These are phyloP conservation scores for Odocoileus hemionus DNA, from an alignment of 2,113 vertebrate species.

Conservation along the genomic window DNA sequence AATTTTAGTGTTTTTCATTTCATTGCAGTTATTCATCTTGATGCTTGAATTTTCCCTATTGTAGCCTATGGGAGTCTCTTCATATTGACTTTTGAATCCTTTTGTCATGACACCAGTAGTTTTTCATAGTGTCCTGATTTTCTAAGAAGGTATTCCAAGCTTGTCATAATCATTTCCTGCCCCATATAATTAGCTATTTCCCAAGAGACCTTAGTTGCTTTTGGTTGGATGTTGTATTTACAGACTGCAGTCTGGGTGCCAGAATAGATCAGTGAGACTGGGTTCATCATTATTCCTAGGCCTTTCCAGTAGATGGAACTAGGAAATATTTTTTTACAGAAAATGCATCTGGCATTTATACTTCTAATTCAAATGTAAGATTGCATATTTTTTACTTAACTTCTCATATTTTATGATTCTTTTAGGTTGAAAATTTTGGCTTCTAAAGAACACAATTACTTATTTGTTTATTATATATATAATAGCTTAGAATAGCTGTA, in stretches of 20 bases:
- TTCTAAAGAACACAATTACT: not conserved
- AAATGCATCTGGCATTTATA: not conserved
- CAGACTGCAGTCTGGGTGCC: not conserved
- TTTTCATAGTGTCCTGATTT: not conserved
- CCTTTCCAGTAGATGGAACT: not conserved
- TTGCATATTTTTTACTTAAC: not conserved
- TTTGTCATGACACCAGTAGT: not conserved
- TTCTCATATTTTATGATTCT: not conserved
- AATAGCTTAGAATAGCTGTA: not conserved
- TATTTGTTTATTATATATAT: not conserved
- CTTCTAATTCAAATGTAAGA: slow-evolving; percentile 1
- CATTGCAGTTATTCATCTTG: not conserved
- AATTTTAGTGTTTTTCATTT: not conserved
- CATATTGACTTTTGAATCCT: not conserved
- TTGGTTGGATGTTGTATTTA: not conserved
- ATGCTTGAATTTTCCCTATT: not conserved
- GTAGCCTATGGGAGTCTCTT: not conserved
- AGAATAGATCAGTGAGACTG: not conserved
- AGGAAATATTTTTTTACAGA: not conserved
- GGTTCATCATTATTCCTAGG: not conserved
- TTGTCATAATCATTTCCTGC: not conserved
- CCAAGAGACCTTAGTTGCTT: not conserved
- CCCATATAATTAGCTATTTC: not conserved
- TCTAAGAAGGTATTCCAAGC: not conserved
- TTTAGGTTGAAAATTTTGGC: not conserved